phyloP scores from a whole-genome alignment of 1,140 invertebrate genomes.

The Aricia agestis region DNA sequence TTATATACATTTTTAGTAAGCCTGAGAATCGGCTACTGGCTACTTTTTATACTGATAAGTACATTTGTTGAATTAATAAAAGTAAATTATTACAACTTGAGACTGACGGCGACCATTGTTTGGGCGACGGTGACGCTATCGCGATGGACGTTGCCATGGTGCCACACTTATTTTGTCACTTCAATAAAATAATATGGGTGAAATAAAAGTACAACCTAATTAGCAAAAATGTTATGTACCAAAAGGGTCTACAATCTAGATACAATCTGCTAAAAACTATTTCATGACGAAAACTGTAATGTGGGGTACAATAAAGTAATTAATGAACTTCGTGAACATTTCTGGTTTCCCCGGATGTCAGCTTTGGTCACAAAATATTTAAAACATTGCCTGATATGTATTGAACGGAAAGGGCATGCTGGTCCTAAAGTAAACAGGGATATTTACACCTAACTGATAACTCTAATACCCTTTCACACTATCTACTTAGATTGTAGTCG shows the following conservation, averaged over 20 bases:
- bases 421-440: conserved; percentile 44
- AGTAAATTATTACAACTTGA: no score
- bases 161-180: no score
- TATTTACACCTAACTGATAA: conserved; percentile 34
- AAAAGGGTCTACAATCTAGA: conserved; percentile 33
- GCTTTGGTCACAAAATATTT: conserved; percentile 40
- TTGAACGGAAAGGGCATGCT: conserved; percentile 31
- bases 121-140: no score
- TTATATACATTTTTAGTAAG: no score
- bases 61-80: no score
- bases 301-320: conserved; percentile 39
- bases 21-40: no score
- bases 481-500: conserved; percentile 40
- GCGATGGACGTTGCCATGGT: no score
- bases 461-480: conserved; percentile 38
- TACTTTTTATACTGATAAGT: no score
- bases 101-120: no score
- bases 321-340: conserved; percentile 36
- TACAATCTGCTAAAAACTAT: conserved; percentile 33
- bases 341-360: conserved; percentile 45
- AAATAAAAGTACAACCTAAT: background rate
- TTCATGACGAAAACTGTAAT: conserved; percentile 51
- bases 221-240: conserved; percentile 39
- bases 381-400: conserved; percentile 36
- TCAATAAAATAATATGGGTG: no score